Conservation (phyloP, 2,888 invertebrate genomes). For the Amiota mariae region DNA sequence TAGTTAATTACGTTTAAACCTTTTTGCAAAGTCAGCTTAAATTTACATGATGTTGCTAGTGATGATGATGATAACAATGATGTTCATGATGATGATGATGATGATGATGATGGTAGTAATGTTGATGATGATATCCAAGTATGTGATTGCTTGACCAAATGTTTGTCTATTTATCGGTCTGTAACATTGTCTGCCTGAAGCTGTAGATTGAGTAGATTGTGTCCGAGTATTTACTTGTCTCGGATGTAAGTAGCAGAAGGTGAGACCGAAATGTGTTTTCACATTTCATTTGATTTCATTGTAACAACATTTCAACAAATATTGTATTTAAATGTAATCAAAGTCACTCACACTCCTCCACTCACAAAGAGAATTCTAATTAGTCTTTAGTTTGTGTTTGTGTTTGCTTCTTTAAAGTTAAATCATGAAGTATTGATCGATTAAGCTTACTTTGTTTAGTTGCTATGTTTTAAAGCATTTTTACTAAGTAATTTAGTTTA, state of each 20-base stretch:
- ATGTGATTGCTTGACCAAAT: conserved; percentile 27
- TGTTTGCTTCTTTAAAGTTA: no score
- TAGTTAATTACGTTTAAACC: conserved; percentile 65
- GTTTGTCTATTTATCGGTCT: conserved; percentile 8
- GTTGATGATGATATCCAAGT: background rate
- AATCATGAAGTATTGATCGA: no score
- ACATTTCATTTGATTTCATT: conserved; percentile 24
- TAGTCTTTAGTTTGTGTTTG: no score
- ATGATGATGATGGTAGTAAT: no score
- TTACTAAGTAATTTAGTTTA: no score
- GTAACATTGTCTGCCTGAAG: background rate
- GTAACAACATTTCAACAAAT: conserved; percentile 53
- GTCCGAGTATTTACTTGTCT: conserved; percentile 34
- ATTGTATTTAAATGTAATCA: conserved; percentile 50
- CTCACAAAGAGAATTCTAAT: no score
- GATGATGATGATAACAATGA: background rate
- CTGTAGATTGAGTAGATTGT: conserved; percentile 13
- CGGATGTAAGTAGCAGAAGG: conserved; percentile 35
- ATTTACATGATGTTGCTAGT: background rate
- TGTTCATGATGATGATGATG: background rate
- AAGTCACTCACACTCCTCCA: background rate
- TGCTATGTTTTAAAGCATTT: no score
- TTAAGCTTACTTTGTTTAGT: no score
- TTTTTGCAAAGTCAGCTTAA: conserved; percentile 39
- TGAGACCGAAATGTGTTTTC: conserved; percentile 14